Evolutionary conservation across 2,888 invertebrate genomes (phyloP).

Genomic region (Lochmaea capreae): DNA sequence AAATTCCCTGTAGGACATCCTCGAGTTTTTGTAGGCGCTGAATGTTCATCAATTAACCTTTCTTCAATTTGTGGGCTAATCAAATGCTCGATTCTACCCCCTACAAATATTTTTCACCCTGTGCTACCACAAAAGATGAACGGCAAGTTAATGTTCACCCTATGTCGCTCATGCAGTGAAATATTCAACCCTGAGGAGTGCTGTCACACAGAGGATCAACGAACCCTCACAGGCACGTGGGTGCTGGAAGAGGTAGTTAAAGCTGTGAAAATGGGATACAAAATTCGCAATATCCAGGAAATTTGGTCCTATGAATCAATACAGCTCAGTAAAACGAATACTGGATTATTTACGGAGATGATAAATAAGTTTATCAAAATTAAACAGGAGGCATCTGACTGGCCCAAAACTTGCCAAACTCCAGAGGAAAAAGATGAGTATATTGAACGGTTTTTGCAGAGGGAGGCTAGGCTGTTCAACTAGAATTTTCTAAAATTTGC

Average conservation of each 20-base stretch:
- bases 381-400: slow-evolving; percentile 52
- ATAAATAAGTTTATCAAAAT: slow-evolving; percentile 56
- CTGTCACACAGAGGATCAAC: too few species aligned
- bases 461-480: slow-evolving; percentile 47
- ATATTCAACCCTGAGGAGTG: too few species aligned
- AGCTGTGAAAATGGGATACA: slow-evolving; percentile 56
- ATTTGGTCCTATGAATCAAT: slow-evolving; percentile 31
- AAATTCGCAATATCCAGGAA: slow-evolving; percentile 47
- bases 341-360: slow-evolving; percentile 56
- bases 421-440: slow-evolving; percentile 44
- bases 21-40: slow-evolving; percentile 31
- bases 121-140: slow-evolving; percentile 44
- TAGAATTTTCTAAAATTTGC: slow-evolving; percentile 45
- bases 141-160: slow-evolving; percentile 54
- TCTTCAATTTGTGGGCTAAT: slow-evolving; percentile 36
- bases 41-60: slow-evolving; percentile 41
- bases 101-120: slow-evolving; percentile 45
- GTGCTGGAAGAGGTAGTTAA: slow-evolving; percentile 54
- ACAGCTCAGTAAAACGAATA: slow-evolving; percentile 50
- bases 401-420: slow-evolving; percentile 48
- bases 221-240: too few species aligned
- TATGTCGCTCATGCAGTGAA: too few species aligned
- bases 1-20: slow-evolving; percentile 54
- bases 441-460: slow-evolving; percentile 45
- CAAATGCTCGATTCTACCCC: slow-evolving; percentile 47